Conservation (phyloP, 2,888 invertebrate genomes). For the Pseudococcus viburni region DNA sequence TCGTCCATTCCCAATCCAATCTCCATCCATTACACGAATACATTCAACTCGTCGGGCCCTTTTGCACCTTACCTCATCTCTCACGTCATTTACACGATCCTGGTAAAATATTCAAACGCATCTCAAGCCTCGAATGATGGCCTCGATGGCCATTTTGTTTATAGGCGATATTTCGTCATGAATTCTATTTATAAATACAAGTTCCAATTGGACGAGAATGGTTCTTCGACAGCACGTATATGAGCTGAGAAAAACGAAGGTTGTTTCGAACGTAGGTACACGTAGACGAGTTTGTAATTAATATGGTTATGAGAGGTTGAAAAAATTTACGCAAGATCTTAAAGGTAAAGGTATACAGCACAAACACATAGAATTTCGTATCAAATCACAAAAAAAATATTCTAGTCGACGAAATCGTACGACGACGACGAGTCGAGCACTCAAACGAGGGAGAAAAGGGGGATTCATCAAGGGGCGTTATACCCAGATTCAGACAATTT, state of each 20-base stretch:
- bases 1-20: too few species aligned
- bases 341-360: background rate
- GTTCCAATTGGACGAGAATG: slow-evolving; percentile 51
- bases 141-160: slow-evolving; percentile 58
- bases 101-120: background rate
- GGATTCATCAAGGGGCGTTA: background rate
- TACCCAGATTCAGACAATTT: too few species aligned
- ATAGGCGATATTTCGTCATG: slow-evolving; percentile 49
- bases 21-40: too few species aligned
- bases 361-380: background rate
- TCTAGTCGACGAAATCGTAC: background rate
- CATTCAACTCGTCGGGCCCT: too few species aligned
- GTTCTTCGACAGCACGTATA: background rate
- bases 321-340: slow-evolving; percentile 47
- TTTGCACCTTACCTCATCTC: background rate
- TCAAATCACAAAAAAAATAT: background rate
- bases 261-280: background rate
- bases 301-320: slow-evolving; percentile 33
- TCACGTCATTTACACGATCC: background rate
- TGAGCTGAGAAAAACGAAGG: slow-evolving; percentile 47
- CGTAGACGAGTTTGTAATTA: slow-evolving; percentile 28
- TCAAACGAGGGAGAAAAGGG: background rate
- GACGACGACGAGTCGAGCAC: background rate
- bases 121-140: slow-evolving; percentile 1
- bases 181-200: slow-evolving; percentile 54